phyloP scores from a whole-genome alignment of 2,113 vertebrate genomes.

The Butorides virescens region DNA sequence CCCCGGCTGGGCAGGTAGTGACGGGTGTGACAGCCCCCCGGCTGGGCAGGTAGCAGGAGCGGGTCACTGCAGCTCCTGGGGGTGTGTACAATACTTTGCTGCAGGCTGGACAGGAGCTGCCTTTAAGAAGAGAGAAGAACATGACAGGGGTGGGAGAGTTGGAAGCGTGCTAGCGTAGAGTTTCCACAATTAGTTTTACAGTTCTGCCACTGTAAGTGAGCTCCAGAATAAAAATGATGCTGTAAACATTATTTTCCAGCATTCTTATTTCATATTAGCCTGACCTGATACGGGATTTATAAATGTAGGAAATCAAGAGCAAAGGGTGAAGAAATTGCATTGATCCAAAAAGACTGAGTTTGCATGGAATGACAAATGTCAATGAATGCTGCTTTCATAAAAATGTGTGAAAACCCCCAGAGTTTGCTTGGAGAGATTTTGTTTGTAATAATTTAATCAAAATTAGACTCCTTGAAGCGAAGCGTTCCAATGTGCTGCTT shows the following conservation, averaged over 20 bases:
- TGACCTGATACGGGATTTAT: background rate
- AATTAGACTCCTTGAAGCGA: background rate
- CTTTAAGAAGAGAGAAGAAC: background rate
- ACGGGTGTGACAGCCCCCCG: background rate
- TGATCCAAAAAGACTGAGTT: background rate
- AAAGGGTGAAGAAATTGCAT: background rate
- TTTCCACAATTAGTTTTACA: background rate
- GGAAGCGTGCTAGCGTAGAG: background rate
- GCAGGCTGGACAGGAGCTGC: background rate
- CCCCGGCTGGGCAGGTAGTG: accelerated
- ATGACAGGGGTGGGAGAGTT: background rate
- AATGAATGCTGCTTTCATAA: background rate
- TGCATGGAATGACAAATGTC: background rate
- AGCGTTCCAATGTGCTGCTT: background rate
- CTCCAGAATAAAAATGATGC: background rate
- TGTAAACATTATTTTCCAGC: background rate
- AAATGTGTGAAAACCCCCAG: background rate
- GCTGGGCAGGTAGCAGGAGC: background rate
- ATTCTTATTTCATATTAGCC: background rate
- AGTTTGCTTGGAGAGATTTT: background rate
- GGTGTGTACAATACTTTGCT: background rate
- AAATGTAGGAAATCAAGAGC: background rate
- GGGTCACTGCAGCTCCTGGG: background rate
- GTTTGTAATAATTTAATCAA: background rate
- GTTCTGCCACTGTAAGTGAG: background rate